phyloP scores from a whole-genome alignment of 2,113 vertebrate species.

The Psilopogon haemacephalus region DNA sequence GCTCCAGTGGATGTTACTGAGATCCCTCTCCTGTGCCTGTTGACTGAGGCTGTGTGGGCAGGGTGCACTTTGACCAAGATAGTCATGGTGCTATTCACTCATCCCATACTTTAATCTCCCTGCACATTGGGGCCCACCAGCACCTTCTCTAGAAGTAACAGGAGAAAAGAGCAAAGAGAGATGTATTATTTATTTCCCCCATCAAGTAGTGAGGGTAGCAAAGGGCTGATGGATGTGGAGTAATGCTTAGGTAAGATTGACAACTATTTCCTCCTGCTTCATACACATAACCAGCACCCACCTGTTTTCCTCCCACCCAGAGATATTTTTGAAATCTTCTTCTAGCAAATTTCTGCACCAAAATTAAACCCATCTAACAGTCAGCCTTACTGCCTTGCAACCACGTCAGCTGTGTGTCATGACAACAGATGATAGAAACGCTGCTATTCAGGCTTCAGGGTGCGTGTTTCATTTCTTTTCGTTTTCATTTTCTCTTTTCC shows the following conservation, averaged over 20 bases:
- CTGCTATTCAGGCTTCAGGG: conserved; percentile 70
- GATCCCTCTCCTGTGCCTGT: neutral
- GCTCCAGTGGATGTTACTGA: neutral
- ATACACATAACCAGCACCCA: conserved; percentile 53
- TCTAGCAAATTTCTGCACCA: conserved; percentile 75
- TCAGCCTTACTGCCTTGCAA: conserved; percentile 72
- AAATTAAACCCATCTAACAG: conserved; percentile 78
- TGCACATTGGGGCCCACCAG: neutral
- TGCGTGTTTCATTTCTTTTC: neutral
- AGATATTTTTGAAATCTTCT: conserved; percentile 69
- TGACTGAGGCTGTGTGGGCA: fast-evolving
- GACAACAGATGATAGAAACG: conserved; percentile 78
- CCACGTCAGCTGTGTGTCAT: conserved; percentile 79
- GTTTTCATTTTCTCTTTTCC: no score
- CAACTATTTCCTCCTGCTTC: conserved; percentile 67
- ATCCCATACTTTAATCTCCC: neutral
- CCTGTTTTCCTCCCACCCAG: conserved; percentile 51
- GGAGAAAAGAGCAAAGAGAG: neutral
- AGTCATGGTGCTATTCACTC: neutral
- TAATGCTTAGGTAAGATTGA: conserved; percentile 62
- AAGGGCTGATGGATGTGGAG: conserved; percentile 42
- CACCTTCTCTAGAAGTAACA: neutral
- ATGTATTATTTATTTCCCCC: neutral
- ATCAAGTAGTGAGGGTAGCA: neutral
- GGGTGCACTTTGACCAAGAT: neutral